phyloP scores from a whole-genome alignment of 2,113 vertebrate genomes.

The Oncorhynchus keta region DNA sequence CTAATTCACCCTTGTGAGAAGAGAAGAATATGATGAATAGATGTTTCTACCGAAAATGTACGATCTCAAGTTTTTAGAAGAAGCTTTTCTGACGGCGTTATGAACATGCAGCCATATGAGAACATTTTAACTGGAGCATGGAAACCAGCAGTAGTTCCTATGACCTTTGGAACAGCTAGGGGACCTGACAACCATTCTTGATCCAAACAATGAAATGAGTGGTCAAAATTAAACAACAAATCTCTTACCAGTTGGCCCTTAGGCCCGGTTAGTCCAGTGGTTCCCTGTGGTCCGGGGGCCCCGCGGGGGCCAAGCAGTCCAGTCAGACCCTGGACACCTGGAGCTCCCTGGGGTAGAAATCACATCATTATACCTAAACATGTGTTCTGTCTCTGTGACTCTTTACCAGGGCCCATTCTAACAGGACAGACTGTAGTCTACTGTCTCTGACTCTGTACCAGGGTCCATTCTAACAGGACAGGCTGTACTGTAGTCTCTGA shows the following conservation, averaged over 20 bases:
- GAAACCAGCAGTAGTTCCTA: background rate
- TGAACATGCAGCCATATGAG: background rate
- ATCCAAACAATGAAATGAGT: background rate
- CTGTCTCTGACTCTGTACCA: too few species aligned
- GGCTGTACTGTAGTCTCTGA: too few species aligned
- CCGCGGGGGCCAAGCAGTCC: conserved; percentile 83
- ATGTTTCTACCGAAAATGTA: background rate
- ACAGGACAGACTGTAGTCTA: too few species aligned
- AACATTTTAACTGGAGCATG: background rate
- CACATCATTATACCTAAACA: background rate
- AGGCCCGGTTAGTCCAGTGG: conserved; percentile 83
- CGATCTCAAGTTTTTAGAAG: background rate
- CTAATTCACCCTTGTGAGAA: conserved; percentile 86
- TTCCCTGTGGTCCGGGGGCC: conserved; percentile 91
- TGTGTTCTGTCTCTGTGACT: background rate
- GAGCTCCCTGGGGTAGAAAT: conserved; percentile 74
- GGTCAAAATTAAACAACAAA: background rate
- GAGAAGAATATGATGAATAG: background rate
- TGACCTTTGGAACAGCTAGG: too few species aligned
- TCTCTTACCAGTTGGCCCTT: conserved; percentile 88
- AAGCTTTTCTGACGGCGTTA: background rate
- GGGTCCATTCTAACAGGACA: too few species aligned
- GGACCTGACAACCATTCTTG: too few species aligned
- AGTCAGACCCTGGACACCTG: conserved; percentile 81
- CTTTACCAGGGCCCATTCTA: too few species aligned